Conservation (phyloP, 2,888 invertebrate genomes). For the Scaptomyza flava region DNA sequence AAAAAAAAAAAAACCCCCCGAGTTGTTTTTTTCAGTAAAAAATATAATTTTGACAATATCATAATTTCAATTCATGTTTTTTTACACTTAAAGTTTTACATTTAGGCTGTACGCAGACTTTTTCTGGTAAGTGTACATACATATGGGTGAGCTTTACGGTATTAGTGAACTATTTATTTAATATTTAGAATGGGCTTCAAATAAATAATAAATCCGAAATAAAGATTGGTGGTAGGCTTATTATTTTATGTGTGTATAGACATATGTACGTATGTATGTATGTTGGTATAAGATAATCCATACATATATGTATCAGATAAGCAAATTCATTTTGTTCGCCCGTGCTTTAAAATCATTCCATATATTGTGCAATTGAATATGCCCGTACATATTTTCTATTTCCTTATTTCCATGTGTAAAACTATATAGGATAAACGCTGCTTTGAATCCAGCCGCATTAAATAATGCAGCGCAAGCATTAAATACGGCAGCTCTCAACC, state of each 20-base stretch:
- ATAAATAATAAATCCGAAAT: not conserved
- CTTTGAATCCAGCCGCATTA: slow-evolving; percentile 77
- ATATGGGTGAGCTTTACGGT: too few species aligned
- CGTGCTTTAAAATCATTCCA: slow-evolving; percentile 12
- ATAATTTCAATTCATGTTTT: too few species aligned
- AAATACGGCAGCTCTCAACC: slow-evolving; percentile 79
- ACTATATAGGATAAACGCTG: slow-evolving; percentile 75
- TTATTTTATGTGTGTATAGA: too few species aligned
- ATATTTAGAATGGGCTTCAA: not conserved
- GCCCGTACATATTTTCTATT: slow-evolving; percentile 39
- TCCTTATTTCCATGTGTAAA: slow-evolving; percentile 47
- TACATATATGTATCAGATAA: not conserved
- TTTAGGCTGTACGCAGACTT: too few species aligned
- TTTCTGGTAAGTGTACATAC: too few species aligned
- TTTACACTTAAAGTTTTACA: too few species aligned
- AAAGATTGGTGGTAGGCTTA: not conserved
- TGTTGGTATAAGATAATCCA: not conserved
- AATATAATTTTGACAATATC: too few species aligned
- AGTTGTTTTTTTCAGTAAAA: too few species aligned
- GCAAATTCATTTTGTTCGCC: not conserved
- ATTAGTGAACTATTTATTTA: not conserved
- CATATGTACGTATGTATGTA: slow-evolving; percentile 1
- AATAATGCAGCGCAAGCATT: slow-evolving; percentile 80
- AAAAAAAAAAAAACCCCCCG: too few species aligned
- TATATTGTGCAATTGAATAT: slow-evolving; percentile 26